phyloP scores from a whole-genome alignment of 2,888 invertebrate species.

The Amblyjoppa proteus region DNA sequence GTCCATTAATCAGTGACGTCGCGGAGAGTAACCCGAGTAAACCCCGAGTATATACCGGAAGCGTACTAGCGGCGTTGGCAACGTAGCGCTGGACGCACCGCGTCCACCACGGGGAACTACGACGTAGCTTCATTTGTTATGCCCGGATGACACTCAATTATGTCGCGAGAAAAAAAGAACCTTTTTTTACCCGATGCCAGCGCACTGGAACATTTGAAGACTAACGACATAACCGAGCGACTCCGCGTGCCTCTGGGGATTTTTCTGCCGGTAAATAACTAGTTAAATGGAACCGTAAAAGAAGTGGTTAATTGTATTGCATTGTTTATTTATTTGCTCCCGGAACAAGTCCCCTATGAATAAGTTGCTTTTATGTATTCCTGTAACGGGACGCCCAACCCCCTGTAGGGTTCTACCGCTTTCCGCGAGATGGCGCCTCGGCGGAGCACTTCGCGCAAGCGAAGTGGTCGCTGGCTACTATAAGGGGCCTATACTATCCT shows the following conservation, averaged over 20 bases:
- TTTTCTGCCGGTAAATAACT: too few relatives aligned
- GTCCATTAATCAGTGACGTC: slow-evolving; percentile 82
- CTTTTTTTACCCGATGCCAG: slow-evolving; percentile 70
- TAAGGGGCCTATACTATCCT: too few relatives aligned
- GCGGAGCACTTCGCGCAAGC: too few relatives aligned
- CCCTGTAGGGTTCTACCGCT: neutral
- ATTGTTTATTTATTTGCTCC: too few relatives aligned
- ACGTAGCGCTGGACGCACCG: slow-evolving; percentile 46
- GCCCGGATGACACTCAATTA: slow-evolving; percentile 83
- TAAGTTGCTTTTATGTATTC: too few relatives aligned
- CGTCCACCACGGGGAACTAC: slow-evolving; percentile 49
- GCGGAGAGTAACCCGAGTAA: slow-evolving; percentile 67
- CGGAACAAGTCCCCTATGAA: too few relatives aligned
- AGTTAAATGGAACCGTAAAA: too few relatives aligned
- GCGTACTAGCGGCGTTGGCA: slow-evolving; percentile 54
- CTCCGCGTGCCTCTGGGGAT: neutral
- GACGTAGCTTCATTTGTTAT: slow-evolving; percentile 82
- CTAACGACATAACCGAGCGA: neutral
- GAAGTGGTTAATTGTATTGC: too few relatives aligned
- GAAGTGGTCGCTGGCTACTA: too few relatives aligned
- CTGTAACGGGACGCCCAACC: neutral
- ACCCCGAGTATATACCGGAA: slow-evolving; percentile 57
- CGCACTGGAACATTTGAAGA: neutral
- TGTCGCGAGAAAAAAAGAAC: slow-evolving; percentile 78
- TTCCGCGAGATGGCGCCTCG: too few relatives aligned